Base-by-base conservation (phyloP, 2,888 invertebrate species). In the Brachyptera putata region DNA sequence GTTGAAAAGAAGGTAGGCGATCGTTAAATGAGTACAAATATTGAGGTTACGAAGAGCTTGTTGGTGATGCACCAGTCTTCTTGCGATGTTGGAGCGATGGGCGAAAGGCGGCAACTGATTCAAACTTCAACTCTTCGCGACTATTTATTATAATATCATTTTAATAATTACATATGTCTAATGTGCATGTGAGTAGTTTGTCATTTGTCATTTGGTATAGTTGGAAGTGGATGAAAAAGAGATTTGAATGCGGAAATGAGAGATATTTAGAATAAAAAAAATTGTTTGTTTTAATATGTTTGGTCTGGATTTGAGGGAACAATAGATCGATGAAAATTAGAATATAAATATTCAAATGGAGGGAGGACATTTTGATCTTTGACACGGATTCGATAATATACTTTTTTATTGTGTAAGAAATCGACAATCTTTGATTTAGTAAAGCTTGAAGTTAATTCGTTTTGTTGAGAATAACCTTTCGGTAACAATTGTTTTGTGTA, bases 11-110 rank as follows among this genome's bases (percentile, higher is more conserved):
- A 50, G 49, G 26, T 30, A 21, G 49, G 26, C 14, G 26, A 41
- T 7, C 41, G 41, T n/a, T 41, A 61, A 58, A 57, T 50, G 61
- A 41, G 61, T 57, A 61, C 61, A 61, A 24, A 30, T 61, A 57
- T 61, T 53, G 57, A 61, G 61, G 61, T 57, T 61, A 50, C 30
- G 9, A 1, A 24, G 25, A 16, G 30, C 26, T 50, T 50, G n/a
- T n/a, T n/a, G n/a, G n/a, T n/a, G n/a, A n/a, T n/a, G 24, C 30
- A 26, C 26, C 26, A 30, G 30, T 26, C 30, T 24, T 50, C 11
- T n/a, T 25, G 24, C 24, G 37, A 37, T 3, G 13, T 3, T 14
- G 5, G 37, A n/a, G 13, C 37, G 37, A 37, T 37, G 13, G 13
- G 14, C n/a, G 4, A 11, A 9, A 18, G 41, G 16, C 41, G n/a